These are phyloP conservation scores for Erebia palarica DNA, from an alignment of 2,888 invertebrate species.

Conservation along the genomic window DNA sequence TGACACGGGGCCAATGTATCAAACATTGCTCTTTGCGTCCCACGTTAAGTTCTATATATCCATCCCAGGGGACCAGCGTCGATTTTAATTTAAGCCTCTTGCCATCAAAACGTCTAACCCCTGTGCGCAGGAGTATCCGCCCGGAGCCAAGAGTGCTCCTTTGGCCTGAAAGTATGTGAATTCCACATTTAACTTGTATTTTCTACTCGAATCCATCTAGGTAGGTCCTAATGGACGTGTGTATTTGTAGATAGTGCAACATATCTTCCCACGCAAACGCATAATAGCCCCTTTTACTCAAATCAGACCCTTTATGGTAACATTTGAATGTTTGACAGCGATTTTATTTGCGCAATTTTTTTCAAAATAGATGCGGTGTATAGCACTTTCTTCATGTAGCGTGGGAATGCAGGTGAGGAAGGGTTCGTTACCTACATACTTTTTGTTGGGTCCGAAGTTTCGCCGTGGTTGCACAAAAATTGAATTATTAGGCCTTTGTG, in stretches of 20 bases:
- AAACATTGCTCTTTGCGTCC: too few relatives aligned
- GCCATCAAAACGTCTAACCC: too few relatives aligned
- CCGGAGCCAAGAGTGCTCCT: too few relatives aligned
- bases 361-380: slow-evolving; percentile 48
- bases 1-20: too few relatives aligned
- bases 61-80: too few relatives aligned
- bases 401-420: slow-evolving; percentile 82
- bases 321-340: slow-evolving; percentile 74
- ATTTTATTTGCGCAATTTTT: slow-evolving; percentile 77
- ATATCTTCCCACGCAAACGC: slow-evolving; percentile 64
- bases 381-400: slow-evolving; percentile 73
- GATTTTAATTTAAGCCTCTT: too few relatives aligned
- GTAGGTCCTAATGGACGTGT: not conserved
- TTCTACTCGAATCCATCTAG: too few relatives aligned
- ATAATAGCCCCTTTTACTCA: slow-evolving; percentile 52
- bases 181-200: too few relatives aligned
- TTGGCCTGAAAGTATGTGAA: too few relatives aligned
- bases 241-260: slow-evolving; percentile 1
- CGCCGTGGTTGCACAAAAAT: slow-evolving; percentile 77
- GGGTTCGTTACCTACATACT: slow-evolving; percentile 63
- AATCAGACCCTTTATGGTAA: slow-evolving; percentile 64
- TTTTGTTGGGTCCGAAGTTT: slow-evolving; percentile 57
- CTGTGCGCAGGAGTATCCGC: too few relatives aligned
- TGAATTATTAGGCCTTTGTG: slow-evolving; percentile 68
- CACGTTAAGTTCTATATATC: too few relatives aligned